These are phyloP conservation scores for Antennarius maculatus DNA, from an alignment of 2,797 vertebrate species.

Conservation along the genomic window DNA sequence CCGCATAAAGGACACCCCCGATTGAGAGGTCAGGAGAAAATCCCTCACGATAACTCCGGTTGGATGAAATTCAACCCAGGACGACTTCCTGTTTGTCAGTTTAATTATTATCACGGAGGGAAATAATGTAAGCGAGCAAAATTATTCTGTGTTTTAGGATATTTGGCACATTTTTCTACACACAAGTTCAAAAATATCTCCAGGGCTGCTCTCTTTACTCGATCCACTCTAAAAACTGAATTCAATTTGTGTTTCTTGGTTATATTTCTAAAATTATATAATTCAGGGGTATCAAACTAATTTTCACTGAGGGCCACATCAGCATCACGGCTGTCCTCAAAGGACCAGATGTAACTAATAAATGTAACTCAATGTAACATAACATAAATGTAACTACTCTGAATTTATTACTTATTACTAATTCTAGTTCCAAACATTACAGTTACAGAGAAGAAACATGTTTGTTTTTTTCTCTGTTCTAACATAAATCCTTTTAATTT, in stretches of 20 bases:
- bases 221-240: conserved; percentile 16
- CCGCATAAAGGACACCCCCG: conserved; percentile 62
- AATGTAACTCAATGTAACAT: no score
- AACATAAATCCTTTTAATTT: no score
- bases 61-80: conserved; percentile 34
- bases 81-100: conserved; percentile 11
- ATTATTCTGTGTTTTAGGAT: conserved; percentile 36
- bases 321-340: no score
- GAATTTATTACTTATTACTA: no score
- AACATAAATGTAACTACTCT: no score
- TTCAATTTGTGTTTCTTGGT: not conserved
- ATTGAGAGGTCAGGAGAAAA: conserved; percentile 79
- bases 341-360: no score
- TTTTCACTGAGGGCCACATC: no score
- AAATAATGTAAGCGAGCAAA: conserved; percentile 23
- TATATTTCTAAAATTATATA: conserved; percentile 3
- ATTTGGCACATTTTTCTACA: conserved; percentile 58
- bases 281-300: not conserved
- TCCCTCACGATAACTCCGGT: conserved; percentile 47
- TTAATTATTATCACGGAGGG: conserved; percentile 20
- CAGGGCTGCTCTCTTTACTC: conserved; percentile 10
- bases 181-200: conserved; percentile 3
- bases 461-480: no score
- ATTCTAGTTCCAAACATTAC: no score
- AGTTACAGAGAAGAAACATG: no score